A percentile compares a stretch with the other conserved stretches of the same genome.
phyloP scores from a whole-genome alignment of 2,888 invertebrate species.

The Lepidochitona cinerea region DNA sequence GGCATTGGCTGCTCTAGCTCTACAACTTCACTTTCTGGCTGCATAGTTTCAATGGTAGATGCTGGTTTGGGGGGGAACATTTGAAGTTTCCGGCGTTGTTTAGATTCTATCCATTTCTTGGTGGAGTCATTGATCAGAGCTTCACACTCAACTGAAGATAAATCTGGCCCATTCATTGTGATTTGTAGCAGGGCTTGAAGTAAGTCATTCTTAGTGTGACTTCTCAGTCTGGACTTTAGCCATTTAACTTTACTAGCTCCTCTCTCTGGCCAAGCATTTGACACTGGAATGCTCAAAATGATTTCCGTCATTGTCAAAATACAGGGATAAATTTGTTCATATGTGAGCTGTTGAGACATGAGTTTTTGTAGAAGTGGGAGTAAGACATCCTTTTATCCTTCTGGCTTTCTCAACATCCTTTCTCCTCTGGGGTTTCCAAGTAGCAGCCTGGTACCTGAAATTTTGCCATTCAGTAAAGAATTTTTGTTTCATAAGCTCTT shows the following conservation, averaged over 20 bases:
- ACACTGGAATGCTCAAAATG: slow-evolving; percentile 23
- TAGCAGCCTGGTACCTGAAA: neutral
- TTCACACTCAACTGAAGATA: neutral
- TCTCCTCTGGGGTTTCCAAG: neutral
- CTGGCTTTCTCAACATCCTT: neutral
- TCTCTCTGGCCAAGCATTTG: slow-evolving; percentile 39
- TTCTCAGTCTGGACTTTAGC: slow-evolving; percentile 16
- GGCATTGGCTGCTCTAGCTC: neutral
- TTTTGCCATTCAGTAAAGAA: neutral
- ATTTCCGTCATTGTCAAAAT: slow-evolving; percentile 20
- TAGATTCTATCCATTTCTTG: slow-evolving; percentile 12
- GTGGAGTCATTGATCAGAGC: slow-evolving; percentile 10
- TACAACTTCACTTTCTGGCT: neutral
- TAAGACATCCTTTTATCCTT: neutral
- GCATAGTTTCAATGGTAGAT: neutral
- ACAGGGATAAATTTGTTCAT: slow-evolving; percentile 13
- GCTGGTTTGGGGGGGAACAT: neutral
- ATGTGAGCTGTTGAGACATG: neutral
- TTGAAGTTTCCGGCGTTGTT: slow-evolving; percentile 16
- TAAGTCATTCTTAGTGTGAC: slow-evolving; percentile 9
- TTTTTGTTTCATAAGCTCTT: neutral
- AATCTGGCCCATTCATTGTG: slow-evolving; percentile 23
- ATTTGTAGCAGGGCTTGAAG: slow-evolving; percentile 19
- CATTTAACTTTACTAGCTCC: slow-evolving; percentile 33
- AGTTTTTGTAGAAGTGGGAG: neutral